These are phyloP conservation scores for Ceyx melanurus DNA, from an alignment of 2,113 vertebrate species.

Conservation along the genomic window DNA sequence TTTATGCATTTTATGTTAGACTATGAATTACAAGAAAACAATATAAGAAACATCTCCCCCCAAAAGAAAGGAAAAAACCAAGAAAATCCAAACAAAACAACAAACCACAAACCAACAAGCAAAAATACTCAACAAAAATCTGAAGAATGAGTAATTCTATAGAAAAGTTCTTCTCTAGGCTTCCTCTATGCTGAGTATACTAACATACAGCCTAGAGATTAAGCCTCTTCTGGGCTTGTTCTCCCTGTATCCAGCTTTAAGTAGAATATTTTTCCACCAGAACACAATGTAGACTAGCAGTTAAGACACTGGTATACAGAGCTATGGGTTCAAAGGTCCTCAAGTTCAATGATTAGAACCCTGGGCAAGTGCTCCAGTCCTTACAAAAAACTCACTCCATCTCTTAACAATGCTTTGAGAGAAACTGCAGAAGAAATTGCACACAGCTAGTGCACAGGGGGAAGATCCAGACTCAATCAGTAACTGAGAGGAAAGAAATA, in stretches of 20 bases:
- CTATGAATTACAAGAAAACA: not conserved
- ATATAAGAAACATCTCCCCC: not conserved
- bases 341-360: not conserved
- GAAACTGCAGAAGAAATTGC: not conserved
- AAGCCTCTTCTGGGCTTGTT: not conserved
- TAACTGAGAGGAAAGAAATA: not conserved
- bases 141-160: not conserved
- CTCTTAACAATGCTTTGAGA: not conserved
- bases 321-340: not conserved
- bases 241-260: not conserved
- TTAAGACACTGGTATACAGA: not conserved
- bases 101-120: not conserved
- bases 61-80: no score
- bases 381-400: not conserved
- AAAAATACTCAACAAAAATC: not conserved
- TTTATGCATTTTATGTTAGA: slow-evolving; percentile 31
- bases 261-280: not conserved
- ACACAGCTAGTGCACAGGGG: not conserved
- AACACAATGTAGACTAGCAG: not conserved
- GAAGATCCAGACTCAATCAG: not conserved
- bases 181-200: not conserved
- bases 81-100: not conserved
- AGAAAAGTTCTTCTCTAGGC: not conserved
- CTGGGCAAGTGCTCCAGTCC: not conserved
- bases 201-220: not conserved